These are phyloP conservation scores for Lota lota DNA, from an alignment of 2,113 vertebrate genomes.

Conservation along the genomic window DNA sequence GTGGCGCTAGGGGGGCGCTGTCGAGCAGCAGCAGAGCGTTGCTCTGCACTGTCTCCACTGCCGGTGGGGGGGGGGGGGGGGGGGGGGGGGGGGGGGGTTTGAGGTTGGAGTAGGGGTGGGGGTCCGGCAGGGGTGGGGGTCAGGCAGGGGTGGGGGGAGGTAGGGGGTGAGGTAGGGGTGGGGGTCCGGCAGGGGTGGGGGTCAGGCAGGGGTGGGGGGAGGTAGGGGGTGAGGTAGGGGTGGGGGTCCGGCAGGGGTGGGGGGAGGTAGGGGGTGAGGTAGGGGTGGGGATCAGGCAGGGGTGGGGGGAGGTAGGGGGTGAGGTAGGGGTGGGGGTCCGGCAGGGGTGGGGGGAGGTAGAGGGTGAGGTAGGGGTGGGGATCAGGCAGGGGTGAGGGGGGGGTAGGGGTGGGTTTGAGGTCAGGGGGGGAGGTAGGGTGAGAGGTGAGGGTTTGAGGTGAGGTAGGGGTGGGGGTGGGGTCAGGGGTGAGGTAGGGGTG, in stretches of 20 bases:
- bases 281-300: conserved; percentile 50
- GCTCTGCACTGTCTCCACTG: conserved; percentile 93
- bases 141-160: conserved; percentile 31
- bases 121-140: conserved; percentile 31
- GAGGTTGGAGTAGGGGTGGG: not conserved
- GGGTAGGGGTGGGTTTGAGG: conserved; percentile 2
- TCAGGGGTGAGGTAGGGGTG: conserved; percentile 22
- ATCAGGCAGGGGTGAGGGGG: conserved; percentile 32
- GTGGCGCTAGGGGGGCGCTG: conserved; percentile 81
- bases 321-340: conserved; percentile 27
- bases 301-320: conserved; percentile 13
- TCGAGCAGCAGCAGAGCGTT: conserved; percentile 90
- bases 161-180: conserved; percentile 64
- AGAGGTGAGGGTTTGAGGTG: conserved; percentile 8
- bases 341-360: conserved; percentile 35
- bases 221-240: conserved; percentile 32
- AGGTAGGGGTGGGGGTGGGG: conserved; percentile 26
- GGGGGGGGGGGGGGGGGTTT: conserved; percentile 14
- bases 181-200: conserved; percentile 36
- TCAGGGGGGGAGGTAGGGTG: conserved; percentile 6
- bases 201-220: not conserved
- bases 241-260: conserved; percentile 25
- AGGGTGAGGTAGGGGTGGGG: conserved; percentile 65
- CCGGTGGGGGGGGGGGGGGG: conserved; percentile 69
- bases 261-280: conserved; percentile 58